A percentile compares a stretch with the other conserved stretches of the same genome.
phyloP scores from a whole-genome alignment of 2,888 invertebrate species.

The Calameuta idolon region DNA sequence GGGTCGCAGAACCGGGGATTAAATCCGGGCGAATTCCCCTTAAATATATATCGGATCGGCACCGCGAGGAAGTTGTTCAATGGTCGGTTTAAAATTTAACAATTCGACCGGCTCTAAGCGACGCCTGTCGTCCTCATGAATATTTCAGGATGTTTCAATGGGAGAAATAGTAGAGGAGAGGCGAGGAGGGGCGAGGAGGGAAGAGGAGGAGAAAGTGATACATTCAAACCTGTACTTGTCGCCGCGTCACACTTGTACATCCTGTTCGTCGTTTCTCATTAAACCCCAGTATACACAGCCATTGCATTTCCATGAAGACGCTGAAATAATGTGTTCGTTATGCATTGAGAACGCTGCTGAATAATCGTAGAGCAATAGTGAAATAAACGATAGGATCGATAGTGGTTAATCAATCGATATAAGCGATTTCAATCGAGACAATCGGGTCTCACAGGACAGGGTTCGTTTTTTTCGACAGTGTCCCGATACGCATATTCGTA shows the following conservation, averaged over 20 bases:
- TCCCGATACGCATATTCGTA: neutral
- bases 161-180: neutral
- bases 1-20: conserved; percentile 29
- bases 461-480: neutral
- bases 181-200: conserved; percentile 1
- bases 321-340: neutral
- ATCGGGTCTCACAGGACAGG: too few species aligned
- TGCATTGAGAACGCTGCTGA: neutral
- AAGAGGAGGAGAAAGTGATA: neutral
- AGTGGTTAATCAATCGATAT: neutral
- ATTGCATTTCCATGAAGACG: neutral
- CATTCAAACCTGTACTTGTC: neutral
- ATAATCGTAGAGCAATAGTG: neutral
- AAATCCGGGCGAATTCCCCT: conserved; percentile 45
- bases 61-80: conserved; percentile 12
- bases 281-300: neutral
- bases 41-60: conserved; percentile 34
- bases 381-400: neutral
- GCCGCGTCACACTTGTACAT: neutral
- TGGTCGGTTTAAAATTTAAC: conserved; percentile 35
- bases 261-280: neutral
- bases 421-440: neutral
- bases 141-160: conserved; percentile 33
- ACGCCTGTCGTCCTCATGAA: conserved; percentile 31
- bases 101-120: conserved; percentile 24